Evolutionary conservation across 2,888 invertebrate genomes (phyloP).

Genomic region (Eulithis prunata): DNA sequence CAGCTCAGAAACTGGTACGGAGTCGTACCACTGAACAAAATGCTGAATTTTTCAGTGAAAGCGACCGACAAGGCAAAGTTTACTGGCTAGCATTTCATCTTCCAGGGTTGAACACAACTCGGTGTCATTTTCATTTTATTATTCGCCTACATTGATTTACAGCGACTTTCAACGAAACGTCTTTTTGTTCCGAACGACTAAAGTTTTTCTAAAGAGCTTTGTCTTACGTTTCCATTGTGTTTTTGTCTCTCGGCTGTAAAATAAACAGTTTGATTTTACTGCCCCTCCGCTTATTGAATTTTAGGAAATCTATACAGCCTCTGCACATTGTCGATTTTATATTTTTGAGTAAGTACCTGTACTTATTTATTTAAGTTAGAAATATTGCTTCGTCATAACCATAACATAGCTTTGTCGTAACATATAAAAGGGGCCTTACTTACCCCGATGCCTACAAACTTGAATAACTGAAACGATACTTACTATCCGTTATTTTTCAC

Average conservation of each 20-base stretch:
- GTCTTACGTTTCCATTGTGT: constrained; percentile 72
- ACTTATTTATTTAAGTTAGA: background rate
- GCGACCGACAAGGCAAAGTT: background rate
- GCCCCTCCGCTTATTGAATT: constrained; percentile 59
- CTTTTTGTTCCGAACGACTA: constrained; percentile 68
- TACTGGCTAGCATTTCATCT: constrained; percentile 15
- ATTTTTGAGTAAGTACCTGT: constrained; percentile 1
- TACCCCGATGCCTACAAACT: background rate
- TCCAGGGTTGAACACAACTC: constrained; percentile 45
- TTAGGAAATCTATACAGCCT: constrained; percentile 49
- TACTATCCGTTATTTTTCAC: background rate
- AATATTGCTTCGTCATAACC: background rate
- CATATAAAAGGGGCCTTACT: too few species aligned
- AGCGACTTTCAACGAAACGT: constrained; percentile 67
- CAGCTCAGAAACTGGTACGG: too few species aligned
- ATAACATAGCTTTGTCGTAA: background rate
- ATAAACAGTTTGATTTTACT: constrained; percentile 73
- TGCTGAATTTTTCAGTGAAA: background rate
- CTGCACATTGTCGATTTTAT: constrained; percentile 24
- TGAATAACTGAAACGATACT: background rate
- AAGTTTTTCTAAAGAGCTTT: constrained; percentile 75
- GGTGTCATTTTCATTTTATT: constrained; percentile 59
- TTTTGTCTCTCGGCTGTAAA: constrained; percentile 64
- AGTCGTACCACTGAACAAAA: too few species aligned
- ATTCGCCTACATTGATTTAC: constrained; percentile 70